Conservation (phyloP, 1,140 invertebrate genomes). For the Drosophila arawakana region DNA sequence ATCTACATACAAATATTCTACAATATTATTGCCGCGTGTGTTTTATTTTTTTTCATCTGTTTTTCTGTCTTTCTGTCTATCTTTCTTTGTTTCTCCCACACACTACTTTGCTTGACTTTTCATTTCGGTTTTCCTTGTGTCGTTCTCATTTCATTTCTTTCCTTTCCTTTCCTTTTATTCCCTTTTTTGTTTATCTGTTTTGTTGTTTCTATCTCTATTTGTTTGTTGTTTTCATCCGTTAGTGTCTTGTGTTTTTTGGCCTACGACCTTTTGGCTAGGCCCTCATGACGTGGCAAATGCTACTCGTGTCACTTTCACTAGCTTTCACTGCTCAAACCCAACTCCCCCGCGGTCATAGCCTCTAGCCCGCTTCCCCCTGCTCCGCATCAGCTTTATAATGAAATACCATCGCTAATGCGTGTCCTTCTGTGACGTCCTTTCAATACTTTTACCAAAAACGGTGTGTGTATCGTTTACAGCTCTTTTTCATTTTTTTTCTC, state of each 20-base stretch:
- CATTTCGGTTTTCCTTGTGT: conserved; percentile 2
- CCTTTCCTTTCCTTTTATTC: background rate
- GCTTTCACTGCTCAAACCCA: background rate
- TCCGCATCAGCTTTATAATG: conserved; percentile 39
- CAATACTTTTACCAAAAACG: conserved; percentile 34
- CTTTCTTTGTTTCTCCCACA: too few relatives aligned
- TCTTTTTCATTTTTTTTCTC: background rate
- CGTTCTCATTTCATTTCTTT: conserved; percentile 5
- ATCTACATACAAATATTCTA: too few relatives aligned
- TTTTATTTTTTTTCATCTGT: background rate
- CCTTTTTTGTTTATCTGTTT: conserved; percentile 39
- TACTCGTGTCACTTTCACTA: conserved; percentile 32
- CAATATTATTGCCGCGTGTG: too few relatives aligned
- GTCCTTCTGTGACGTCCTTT: conserved; percentile 49
- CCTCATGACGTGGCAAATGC: conserved; percentile 41
- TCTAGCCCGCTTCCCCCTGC: background rate
- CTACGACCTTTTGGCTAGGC: conserved; percentile 40
- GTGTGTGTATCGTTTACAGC: conserved; percentile 40
- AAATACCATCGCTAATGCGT: conserved; percentile 50
- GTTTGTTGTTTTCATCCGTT: conserved; percentile 28
- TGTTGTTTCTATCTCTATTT: conserved; percentile 1
- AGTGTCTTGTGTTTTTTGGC: conserved; percentile 37
- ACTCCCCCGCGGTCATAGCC: background rate
- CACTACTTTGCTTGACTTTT: conserved; percentile 8
- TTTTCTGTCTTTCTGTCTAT: too few relatives aligned